Evolutionary conservation across 2,888 invertebrate species (phyloP), one percentile per base, ranked within the genome.

Genomic region (Drosophila sordidula): DNA sequence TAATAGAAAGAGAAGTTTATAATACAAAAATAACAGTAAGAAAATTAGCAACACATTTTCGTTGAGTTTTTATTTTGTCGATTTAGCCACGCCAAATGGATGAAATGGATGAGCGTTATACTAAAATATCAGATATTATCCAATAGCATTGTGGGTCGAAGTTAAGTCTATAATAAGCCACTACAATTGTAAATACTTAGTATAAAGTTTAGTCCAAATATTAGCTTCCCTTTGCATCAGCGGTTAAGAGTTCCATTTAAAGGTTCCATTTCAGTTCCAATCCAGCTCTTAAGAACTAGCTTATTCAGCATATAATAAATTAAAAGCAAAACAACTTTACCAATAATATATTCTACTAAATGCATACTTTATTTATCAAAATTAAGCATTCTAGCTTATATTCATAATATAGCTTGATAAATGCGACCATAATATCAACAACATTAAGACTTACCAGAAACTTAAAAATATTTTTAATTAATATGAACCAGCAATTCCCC

Each of bases 1-100:
- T 68, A 82, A 88, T 64, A 83, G 69, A 72, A 88, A 88, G 57
- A 83, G 29, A 70, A 76, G 70, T 74, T 64, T 57, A 56, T 67
- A 57, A 67, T 58, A 70, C 65, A 84, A 47, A 64, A 64, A 74
- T 25, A 54, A 51, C 57, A 54, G 61, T 47, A 41, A 42, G 38
- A 45, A 59, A 26, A 66, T 80, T 70, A 79, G 76, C 18, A 54
- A 66, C 58, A 68, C 26, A 25, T 44, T 46, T 45, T 49, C 54
- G 65, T 55, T 56, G 58, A 56, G 5, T 12, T 41, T 58, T 56
- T 29, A 44, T 62, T 36, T 29, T 58, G 18, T 55, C 41, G 38
- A 38, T 41, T 78, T 50, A 85, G 50, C 78, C 87, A 76, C 70
- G 51, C 62, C 87, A 69, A 55, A 58, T 62, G 36, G 5, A 46